Evolutionary conservation across 1,140 invertebrate species (phyloP).

Genomic region (Saccostrea cuccullata): DNA sequence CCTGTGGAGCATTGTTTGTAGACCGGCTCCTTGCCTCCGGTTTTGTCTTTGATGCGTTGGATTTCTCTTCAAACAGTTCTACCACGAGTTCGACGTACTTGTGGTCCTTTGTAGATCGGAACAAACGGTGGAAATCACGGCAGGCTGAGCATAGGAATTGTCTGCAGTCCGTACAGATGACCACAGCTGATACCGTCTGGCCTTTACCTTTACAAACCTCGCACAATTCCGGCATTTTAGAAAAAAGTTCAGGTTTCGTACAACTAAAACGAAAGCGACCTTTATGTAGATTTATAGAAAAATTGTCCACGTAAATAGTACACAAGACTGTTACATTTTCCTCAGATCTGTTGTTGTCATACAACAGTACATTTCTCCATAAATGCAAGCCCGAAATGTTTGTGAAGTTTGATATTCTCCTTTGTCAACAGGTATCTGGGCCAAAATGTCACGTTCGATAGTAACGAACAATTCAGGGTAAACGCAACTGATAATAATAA

Average conservation of each 20-base stretch:
- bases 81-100: neutral
- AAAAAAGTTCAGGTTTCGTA: neutral
- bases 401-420: too few species aligned
- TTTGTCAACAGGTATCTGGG: conserved; percentile 13
- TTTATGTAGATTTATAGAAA: neutral
- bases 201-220: neutral
- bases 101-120: conserved; percentile 14
- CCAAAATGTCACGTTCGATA: conserved; percentile 27
- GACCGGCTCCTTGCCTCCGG: neutral
- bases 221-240: neutral
- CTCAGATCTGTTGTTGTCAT: too few species aligned
- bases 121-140: neutral
- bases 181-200: neutral
- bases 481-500: conserved; percentile 19
- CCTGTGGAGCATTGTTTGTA: neutral
- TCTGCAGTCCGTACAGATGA: conserved; percentile 14
- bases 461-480: neutral
- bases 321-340: too few species aligned
- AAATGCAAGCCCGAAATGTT: too few species aligned
- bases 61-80: conserved; percentile 16
- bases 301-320: neutral
- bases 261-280: neutral
- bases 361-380: too few species aligned
- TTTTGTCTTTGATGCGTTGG: neutral
- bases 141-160: neutral